Base-by-base conservation (phyloP, 2,113 vertebrate species). In the Oxygymnocypris stewartii region DNA sequence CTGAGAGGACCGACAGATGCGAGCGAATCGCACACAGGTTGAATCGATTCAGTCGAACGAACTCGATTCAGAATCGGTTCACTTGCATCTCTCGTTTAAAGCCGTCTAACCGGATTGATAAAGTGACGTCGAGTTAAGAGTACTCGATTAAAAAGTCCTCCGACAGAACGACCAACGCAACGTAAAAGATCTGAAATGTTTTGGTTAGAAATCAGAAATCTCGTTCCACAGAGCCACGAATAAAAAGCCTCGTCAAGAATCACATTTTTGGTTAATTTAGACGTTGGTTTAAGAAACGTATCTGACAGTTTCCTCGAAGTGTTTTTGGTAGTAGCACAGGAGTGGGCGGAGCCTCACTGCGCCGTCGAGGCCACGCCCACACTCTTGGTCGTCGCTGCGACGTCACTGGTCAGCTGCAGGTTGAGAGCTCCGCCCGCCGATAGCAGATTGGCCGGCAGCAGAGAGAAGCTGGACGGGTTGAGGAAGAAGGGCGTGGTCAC, bases 331-430 rank as follows among this genome's bases (percentile, higher is more conserved):
- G 91, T 89, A 96, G 94, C 94, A 93, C 94, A 91, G 73, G 90
- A 93, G 0, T 16, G 6, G 6, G 6, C 6, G 74, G 2, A 25
- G 23, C 44, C 76, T 99, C 96, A 99, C 94, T 98, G 97, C 63
- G 97, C 97, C 96, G 98, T 99, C 93, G 98, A 98, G 95, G 97
- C 96, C 87, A 97, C 95, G 91, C 96, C 97, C 93, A 97, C 97
- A 94, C 97, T 97, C 90, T 98, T 94, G 0, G 97, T 92, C 85
- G 97, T 95, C 35, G 96, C 93, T 93, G 96, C 95, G 92, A 95
- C 94, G 54, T 98, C 97, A 0, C 96, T 90, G 81, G 96, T 91
- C 94, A 97, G 90, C n/a, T 99, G 98, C 91, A 99, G 96, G 94
- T 96, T 96, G 92, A 95, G 95, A 28, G 94, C 93, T 84, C 97